These are phyloP conservation scores for Axea sp. DNA, from an alignment of 2,888 invertebrate genomes.

Conservation along the genomic window DNA sequence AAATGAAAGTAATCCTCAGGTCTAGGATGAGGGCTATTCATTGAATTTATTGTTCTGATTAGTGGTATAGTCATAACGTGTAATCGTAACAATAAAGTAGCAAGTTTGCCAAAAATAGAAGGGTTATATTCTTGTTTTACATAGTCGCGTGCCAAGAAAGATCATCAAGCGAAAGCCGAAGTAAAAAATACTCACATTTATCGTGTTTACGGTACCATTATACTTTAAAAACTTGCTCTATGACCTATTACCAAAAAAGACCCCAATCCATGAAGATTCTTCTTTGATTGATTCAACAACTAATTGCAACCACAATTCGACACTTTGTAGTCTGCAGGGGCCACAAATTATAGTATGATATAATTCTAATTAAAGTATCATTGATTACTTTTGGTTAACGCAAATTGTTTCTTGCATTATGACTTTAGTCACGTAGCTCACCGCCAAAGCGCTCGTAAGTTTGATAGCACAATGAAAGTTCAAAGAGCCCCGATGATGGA, in stretches of 20 bases:
- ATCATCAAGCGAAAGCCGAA: constrained; percentile 27
- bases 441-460: constrained; percentile 33
- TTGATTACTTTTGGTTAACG: constrained; percentile 33
- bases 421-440: constrained; percentile 47
- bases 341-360: constrained; percentile 1
- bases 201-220: constrained; percentile 16
- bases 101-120: constrained; percentile 42
- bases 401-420: constrained; percentile 43
- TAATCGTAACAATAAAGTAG: constrained; percentile 39
- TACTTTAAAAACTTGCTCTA: neutral
- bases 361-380: constrained; percentile 30
- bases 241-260: neutral
- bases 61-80: constrained; percentile 33
- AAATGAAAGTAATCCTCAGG: constrained; percentile 10
- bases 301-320: neutral
- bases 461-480: constrained; percentile 53
- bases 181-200: constrained; percentile 14
- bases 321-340: neutral
- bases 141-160: constrained; percentile 41
- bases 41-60: constrained; percentile 33
- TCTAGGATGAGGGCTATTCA: constrained; percentile 9
- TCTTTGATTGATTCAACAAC: neutral
- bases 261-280: neutral
- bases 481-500: constrained; percentile 45
- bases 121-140: constrained; percentile 41